Evolutionary conservation across 2,113 vertebrate species (phyloP), one percentile per base, ranked within the genome.

Genomic region (Lathamus discolor): DNA sequence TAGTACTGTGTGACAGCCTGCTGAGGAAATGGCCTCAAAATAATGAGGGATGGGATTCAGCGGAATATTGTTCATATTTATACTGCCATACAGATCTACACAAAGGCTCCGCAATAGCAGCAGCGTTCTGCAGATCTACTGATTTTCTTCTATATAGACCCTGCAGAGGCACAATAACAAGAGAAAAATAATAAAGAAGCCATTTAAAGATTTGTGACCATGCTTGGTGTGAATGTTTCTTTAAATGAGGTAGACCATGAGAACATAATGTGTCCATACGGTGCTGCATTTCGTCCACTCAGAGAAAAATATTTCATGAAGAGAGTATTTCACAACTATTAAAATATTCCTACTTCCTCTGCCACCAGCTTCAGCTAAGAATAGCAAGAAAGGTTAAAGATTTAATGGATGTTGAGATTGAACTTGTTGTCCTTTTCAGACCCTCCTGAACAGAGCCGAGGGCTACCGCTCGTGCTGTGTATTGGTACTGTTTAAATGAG

Each of bases 11-110:
- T 85, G 96, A 97, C 93, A 93, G 83, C 97, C 97, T 96, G 97
- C 98, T 98, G 97, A 72, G 97, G 97, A 98, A 98, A 98, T 98
- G 95, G 96, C 95, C 97, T 70, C 93, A 95, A 98, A 98, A 98
- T 98, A 98, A 98, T 95, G 96, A 98, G 91, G 90, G 94, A 95
- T 92, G 95, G 94, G 95, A 97, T 97, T 97, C 94, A 96, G 96
- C 27, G 44, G 97, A 98, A 98, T 97, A 97, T 89, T 97, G 97
- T 95, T 98, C 97, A 84, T 98, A 96, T 98, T 98, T 98, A 97
- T 97, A 96, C 92, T 73, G 75, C 96, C 88, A 91, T 91, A 97
- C 77, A 80, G 93, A 89, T 66, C 94, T 92, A 96, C 95, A 98
- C 98, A 98, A 98, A 98, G 94, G 81, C 97, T 96, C 92, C 6